These are phyloP conservation scores for Eciton burchellii DNA, from an alignment of 1,140 invertebrate species.

Conservation along the genomic window DNA sequence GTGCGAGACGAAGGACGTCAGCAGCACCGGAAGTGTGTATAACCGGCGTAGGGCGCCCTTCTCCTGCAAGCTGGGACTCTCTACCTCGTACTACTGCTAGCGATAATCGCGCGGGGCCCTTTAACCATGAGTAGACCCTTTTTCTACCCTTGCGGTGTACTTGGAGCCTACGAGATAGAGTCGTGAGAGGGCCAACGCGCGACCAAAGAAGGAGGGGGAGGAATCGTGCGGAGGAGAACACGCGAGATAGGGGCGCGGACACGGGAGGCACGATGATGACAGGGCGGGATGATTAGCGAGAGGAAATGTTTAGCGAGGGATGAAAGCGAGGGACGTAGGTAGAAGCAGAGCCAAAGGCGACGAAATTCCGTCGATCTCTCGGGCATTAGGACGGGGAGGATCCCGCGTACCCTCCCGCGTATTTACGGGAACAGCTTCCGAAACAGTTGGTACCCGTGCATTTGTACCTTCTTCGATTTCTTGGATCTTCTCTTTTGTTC, in stretches of 20 bases:
- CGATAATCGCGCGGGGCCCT: constrained; percentile 84
- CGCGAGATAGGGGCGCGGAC: constrained; percentile 14
- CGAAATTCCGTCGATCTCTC: constrained; percentile 67
- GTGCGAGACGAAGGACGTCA: constrained; percentile 93
- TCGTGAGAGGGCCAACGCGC: constrained; percentile 76
- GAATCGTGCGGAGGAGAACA: constrained; percentile 37
- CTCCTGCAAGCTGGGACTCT: constrained; percentile 87
- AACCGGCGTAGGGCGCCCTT: constrained; percentile 86
- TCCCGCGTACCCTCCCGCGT: constrained; percentile 55
- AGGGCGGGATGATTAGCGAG: constrained; percentile 8
- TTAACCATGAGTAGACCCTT: constrained; percentile 64
- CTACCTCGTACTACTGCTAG: constrained; percentile 87
- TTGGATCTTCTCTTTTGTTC: constrained; percentile 21
- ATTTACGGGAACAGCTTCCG: constrained; percentile 56
- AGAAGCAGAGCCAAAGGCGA: constrained; percentile 29
- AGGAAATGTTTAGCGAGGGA: background rate
- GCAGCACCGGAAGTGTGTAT: constrained; percentile 89
- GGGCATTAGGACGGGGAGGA: constrained; percentile 69
- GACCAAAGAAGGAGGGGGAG: constrained; percentile 64
- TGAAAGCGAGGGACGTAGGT: constrained; percentile 31
- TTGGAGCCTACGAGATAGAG: constrained; percentile 65
- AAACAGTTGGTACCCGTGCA: constrained; percentile 62
- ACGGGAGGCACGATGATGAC: constrained; percentile 13
- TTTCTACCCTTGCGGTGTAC: constrained; percentile 52
- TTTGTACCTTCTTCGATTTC: constrained; percentile 66